phyloP scores from a whole-genome alignment of 2,113 vertebrate species.

The Bos javanicus region DNA sequence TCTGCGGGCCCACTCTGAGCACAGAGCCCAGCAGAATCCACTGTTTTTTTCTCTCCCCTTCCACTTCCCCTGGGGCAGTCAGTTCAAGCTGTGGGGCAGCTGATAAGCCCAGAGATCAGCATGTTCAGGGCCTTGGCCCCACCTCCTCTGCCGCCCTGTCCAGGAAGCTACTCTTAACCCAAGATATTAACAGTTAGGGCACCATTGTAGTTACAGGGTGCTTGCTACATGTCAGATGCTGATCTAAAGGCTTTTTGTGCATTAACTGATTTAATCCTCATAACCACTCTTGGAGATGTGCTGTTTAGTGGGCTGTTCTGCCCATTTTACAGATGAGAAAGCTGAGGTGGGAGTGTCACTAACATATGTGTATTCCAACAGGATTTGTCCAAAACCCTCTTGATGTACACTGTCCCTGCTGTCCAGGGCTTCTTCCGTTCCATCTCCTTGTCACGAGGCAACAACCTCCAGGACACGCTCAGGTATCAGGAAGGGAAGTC shows the following conservation, averaged over 20 bases:
- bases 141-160: not conserved
- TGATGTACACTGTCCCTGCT: constrained; percentile 97
- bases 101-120: not conserved
- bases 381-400: constrained; percentile 96
- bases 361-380: constrained; percentile 73
- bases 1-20: not conserved
- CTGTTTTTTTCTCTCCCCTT: not conserved
- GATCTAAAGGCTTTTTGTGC: not conserved
- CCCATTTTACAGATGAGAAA: not conserved
- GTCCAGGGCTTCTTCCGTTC: constrained; percentile 98
- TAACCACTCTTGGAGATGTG: not conserved
- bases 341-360: constrained; percentile 6
- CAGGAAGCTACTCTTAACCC: not conserved
- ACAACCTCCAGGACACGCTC: constrained; percentile 98
- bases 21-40: not conserved
- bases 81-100: not conserved
- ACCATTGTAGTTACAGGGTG: not conserved
- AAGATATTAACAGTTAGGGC: not conserved
- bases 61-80: not conserved
- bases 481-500: constrained; percentile 79
- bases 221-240: not conserved
- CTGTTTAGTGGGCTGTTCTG: not conserved
- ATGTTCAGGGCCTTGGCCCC: not conserved
- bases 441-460: constrained; percentile 96
- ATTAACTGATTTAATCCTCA: not conserved